Conservation (phyloP, 2,888 invertebrate genomes). For the Cacoxenus indagator region DNA sequence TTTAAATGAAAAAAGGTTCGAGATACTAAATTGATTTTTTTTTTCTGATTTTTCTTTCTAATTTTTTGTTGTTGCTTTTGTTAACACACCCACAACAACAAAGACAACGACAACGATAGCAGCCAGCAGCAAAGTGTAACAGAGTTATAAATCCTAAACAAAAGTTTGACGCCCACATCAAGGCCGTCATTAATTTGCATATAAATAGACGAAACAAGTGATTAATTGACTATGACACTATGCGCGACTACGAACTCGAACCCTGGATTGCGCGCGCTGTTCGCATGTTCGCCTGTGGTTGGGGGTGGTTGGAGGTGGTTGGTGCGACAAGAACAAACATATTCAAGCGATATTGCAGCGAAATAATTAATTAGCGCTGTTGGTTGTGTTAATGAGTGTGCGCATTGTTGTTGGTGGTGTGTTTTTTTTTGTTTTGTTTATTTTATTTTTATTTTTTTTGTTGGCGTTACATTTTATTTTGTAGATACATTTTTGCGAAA, state of each 20-base stretch:
- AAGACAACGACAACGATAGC: neutral
- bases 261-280: too few relatives aligned
- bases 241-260: too few relatives aligned
- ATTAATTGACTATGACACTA: neutral
- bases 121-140: neutral
- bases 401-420: constrained; percentile 46
- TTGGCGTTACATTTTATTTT: too few relatives aligned
- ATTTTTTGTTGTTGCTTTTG: too few relatives aligned
- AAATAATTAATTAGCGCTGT: constrained; percentile 58
- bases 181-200: constrained; percentile 59
- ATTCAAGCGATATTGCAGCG: constrained; percentile 32
- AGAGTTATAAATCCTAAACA: neutral
- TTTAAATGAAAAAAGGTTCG: too few relatives aligned
- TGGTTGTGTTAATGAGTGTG: constrained; percentile 58
- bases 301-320: neutral
- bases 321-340: neutral
- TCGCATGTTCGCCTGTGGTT: too few relatives aligned
- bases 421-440: neutral
- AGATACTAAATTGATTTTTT: too few relatives aligned
- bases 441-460: neutral
- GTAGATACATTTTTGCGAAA: neutral
- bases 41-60: too few relatives aligned
- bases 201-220: constrained; percentile 25
- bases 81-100: too few relatives aligned
- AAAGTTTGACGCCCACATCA: constrained; percentile 61